Evolutionary conservation across 1,140 invertebrate species (phyloP).

Genomic region (Procambarus virginalis): DNA sequence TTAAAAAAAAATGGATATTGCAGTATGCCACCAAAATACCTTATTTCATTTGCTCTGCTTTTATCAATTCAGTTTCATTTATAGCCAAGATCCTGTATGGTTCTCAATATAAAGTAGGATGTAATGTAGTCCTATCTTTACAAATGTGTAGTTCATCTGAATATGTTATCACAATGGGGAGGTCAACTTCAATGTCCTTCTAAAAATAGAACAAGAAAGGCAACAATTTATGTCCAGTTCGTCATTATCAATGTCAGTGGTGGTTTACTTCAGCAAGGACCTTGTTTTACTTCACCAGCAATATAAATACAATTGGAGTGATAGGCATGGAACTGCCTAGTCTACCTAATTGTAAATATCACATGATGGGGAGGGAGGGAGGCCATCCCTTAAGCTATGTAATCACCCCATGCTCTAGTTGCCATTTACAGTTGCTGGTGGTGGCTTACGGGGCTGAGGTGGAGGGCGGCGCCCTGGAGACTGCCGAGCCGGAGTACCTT

Average conservation of each 20-base stretch:
- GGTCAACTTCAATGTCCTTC: slow-evolving; percentile 44
- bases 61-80: background rate
- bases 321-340: slow-evolving; percentile 12
- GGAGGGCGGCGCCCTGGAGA: slow-evolving; percentile 58
- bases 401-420: slow-evolving; percentile 33
- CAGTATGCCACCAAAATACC: background rate
- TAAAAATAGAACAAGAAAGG: slow-evolving; percentile 27
- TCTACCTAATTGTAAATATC: slow-evolving; percentile 11
- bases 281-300: slow-evolving; percentile 28
- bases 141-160: slow-evolving; percentile 12
- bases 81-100: background rate
- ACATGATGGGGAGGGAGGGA: slow-evolving; percentile 14
- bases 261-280: slow-evolving; percentile 11
- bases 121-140: background rate
- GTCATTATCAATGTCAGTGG: slow-evolving; percentile 22
- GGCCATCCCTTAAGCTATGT: slow-evolving; percentile 28
- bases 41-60: background rate
- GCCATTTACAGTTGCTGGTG: slow-evolving; percentile 47
- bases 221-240: slow-evolving; percentile 32
- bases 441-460: slow-evolving; percentile 30
- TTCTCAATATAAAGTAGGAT: background rate
- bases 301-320: slow-evolving; percentile 13
- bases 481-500: slow-evolving; percentile 55
- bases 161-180: slow-evolving; percentile 34
- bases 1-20: background rate